Conservation (phyloP, 2,888 invertebrate genomes). For the Caenorhabditis zanzibari region DNA sequence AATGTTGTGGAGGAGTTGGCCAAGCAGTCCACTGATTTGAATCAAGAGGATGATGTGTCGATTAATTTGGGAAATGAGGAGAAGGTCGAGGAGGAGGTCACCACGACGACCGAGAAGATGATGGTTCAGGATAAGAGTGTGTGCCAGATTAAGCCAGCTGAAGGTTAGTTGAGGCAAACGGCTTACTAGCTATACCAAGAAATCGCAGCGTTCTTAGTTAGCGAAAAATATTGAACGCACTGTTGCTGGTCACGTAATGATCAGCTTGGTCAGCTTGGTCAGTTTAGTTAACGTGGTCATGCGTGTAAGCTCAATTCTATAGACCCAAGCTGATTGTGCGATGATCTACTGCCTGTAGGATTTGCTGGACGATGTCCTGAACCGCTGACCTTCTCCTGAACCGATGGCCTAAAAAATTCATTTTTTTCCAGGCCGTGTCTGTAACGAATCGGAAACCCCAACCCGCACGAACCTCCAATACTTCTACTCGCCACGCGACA, state of each 20-base stretch:
- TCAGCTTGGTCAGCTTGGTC: too few species aligned
- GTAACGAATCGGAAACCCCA: constrained; percentile 77
- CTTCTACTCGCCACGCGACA: constrained; percentile 79
- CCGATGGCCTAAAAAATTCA: too few species aligned
- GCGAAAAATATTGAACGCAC: too few species aligned
- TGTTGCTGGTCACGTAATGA: too few species aligned
- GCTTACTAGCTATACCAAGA: too few species aligned
- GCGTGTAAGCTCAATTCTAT: too few species aligned
- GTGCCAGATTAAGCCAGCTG: constrained; percentile 78
- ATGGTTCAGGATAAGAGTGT: constrained; percentile 70
- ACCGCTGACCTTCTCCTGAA: background rate
- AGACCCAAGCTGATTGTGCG: too few species aligned
- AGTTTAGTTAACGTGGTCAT: too few species aligned
- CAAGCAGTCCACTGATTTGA: constrained; percentile 54
- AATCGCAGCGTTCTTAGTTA: too few species aligned
- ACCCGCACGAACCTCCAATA: constrained; percentile 81
- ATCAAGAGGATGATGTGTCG: constrained; percentile 64
- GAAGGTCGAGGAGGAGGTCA: constrained; percentile 60
- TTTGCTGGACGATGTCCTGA: too few species aligned
- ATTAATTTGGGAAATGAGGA: constrained; percentile 66
- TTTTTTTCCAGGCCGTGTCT: constrained; percentile 73
- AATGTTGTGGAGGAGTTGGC: constrained; percentile 60
- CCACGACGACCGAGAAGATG: constrained; percentile 61
- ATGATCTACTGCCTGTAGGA: too few species aligned
- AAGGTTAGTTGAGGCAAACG: constrained; percentile 72